phyloP scores from a whole-genome alignment of 92 coral and sea anemone genomes.

The Umimayanthus chanpuru region DNA sequence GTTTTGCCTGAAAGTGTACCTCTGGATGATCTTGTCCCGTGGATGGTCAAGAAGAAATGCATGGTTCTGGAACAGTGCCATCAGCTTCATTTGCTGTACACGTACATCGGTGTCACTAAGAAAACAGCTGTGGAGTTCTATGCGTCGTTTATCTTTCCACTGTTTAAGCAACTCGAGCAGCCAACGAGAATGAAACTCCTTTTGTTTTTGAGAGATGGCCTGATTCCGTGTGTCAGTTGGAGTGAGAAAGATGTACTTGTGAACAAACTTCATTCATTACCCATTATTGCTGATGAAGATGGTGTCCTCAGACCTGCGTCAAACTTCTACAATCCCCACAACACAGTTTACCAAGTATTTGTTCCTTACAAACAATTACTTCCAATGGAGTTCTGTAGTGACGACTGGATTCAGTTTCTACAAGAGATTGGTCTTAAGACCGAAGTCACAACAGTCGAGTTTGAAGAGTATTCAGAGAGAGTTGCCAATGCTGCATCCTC shows the following conservation, averaged over 20 bases:
- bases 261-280: constrained; percentile 18
- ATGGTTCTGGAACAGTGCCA: constrained; percentile 43
- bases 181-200: constrained; percentile 19
- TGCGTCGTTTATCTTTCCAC: constrained; percentile 35
- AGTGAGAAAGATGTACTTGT: constrained; percentile 32
- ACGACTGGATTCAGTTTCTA: constrained; percentile 41
- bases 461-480: constrained; percentile 29
- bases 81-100: constrained; percentile 41
- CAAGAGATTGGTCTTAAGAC: constrained; percentile 47
- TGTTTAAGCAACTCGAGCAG: constrained; percentile 35
- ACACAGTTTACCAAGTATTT: constrained; percentile 27
- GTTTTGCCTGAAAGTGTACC: too few relatives aligned
- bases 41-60: constrained; percentile 32
- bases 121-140: constrained; percentile 50
- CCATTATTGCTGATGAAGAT: constrained; percentile 35
- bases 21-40: constrained; percentile 31
- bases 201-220: constrained; percentile 30
- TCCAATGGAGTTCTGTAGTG: constrained; percentile 33
- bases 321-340: constrained; percentile 41
- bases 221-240: background rate
- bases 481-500: constrained; percentile 11
- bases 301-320: constrained; percentile 38
- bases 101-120: constrained; percentile 29
- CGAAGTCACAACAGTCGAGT: constrained; percentile 36
- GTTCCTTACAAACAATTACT: constrained; percentile 32